phyloP scores from a whole-genome alignment of 2,888 invertebrate species.

The Spilosoma lubricipeda region DNA sequence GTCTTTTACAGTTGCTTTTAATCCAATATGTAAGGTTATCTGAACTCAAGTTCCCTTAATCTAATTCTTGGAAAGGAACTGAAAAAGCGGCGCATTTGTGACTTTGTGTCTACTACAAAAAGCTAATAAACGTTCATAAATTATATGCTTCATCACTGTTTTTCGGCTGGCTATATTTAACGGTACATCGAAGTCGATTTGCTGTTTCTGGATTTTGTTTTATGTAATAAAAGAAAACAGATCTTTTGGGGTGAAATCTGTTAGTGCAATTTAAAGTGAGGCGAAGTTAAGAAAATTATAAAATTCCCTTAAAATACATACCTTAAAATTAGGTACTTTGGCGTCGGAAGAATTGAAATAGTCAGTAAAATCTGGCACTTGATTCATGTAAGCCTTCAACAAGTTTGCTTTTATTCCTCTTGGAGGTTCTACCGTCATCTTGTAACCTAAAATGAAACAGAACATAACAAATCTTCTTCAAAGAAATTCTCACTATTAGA shows the following conservation, averaged over 20 bases:
- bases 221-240: too few relatives aligned
- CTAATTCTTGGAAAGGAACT: too few relatives aligned
- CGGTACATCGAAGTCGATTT: too few relatives aligned
- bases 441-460: conserved; percentile 83
- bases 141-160: too few relatives aligned
- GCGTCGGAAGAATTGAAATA: conserved; percentile 86
- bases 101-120: too few relatives aligned
- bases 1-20: too few relatives aligned
- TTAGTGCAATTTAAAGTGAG: background rate
- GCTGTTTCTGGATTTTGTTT: too few relatives aligned
- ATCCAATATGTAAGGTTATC: too few relatives aligned
- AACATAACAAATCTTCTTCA: background rate
- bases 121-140: too few relatives aligned
- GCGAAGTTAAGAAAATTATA: background rate
- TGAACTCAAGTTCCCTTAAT: too few relatives aligned
- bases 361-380: conserved; percentile 88
- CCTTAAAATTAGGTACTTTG: conserved; percentile 89
- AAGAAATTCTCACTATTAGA: background rate
- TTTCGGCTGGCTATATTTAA: too few relatives aligned
- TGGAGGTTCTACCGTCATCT: conserved; percentile 94
- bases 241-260: background rate
- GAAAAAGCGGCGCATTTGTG: too few relatives aligned
- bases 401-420: conserved; percentile 91
- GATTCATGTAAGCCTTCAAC: conserved; percentile 87
- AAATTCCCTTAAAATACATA: conserved; percentile 33